Percentiles rank a stretch among this genome's conserved stretches.
These are phyloP conservation scores for Ambastaia sidthimunki DNA, from an alignment of 2,797 vertebrate genomes.

Conservation along the genomic window DNA sequence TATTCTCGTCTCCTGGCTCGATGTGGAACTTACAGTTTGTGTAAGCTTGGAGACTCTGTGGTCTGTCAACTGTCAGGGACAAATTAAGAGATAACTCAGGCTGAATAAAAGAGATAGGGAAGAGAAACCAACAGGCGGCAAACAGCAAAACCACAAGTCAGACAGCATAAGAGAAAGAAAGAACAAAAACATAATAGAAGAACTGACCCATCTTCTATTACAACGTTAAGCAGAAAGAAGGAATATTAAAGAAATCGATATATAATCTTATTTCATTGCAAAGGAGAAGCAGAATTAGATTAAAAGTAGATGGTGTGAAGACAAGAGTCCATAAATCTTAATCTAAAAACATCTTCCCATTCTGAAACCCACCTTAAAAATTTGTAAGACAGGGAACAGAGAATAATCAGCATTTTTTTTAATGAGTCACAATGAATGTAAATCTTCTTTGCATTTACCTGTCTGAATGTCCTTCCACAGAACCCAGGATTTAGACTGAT, in stretches of 20 bases:
- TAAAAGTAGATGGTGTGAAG: not conserved
- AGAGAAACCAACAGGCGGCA: slow-evolving; percentile 17
- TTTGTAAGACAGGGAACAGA: not conserved
- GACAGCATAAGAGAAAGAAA: slow-evolving; percentile 27
- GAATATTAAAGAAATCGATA: not conserved
- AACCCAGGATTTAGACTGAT: slow-evolving; percentile 98
- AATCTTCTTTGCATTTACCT: slow-evolving; percentile 74
- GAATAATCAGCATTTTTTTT: not conserved
- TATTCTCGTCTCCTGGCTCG: slow-evolving; percentile 46
- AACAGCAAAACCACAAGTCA: slow-evolving; percentile 41
- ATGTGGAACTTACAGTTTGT: slow-evolving; percentile 44
- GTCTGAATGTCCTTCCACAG: slow-evolving; percentile 99
- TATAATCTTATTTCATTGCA: not conserved
- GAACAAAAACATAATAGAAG: slow-evolving; percentile 21
- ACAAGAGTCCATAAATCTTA: not conserved
- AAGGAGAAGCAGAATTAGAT: not conserved
- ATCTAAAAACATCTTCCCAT: not conserved
- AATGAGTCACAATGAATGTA: not conserved
- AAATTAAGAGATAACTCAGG: slow-evolving; percentile 59
- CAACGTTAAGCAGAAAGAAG: slow-evolving; percentile 41
- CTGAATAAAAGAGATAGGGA: slow-evolving; percentile 45
- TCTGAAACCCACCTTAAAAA: not conserved
- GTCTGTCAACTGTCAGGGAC: slow-evolving; percentile 71
- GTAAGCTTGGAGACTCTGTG: slow-evolving; percentile 57
- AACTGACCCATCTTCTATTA: slow-evolving; percentile 36